These are phyloP conservation scores for Drosophila pseudotakahashii DNA, from an alignment of 2,888 invertebrate genomes.

Conservation along the genomic window DNA sequence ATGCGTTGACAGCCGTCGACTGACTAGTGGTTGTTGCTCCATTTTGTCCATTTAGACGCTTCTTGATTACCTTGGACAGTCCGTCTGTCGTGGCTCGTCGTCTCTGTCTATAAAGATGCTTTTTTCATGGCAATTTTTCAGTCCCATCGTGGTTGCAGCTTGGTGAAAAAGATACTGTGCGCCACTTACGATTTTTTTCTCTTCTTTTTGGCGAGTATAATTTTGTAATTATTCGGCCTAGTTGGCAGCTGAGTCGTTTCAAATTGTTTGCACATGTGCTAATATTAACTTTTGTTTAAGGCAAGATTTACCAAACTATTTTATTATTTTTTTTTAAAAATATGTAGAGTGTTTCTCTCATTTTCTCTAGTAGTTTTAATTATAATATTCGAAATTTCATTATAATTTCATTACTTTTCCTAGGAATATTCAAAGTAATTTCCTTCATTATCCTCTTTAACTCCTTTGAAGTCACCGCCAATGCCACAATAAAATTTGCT, in stretches of 20 bases:
- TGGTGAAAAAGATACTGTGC: constrained; percentile 62
- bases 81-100: constrained; percentile 47
- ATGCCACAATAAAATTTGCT: constrained; percentile 22
- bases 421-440: constrained; percentile 1
- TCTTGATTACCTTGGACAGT: constrained; percentile 71
- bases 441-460: constrained; percentile 8
- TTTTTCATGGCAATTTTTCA: constrained; percentile 48
- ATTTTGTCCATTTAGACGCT: constrained; percentile 77
- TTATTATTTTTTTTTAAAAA: no score
- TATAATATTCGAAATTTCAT: no score
- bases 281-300: constrained; percentile 4
- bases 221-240: constrained; percentile 72
- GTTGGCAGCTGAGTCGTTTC: constrained; percentile 53
- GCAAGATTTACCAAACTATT: no score
- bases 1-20: constrained; percentile 61
- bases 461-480: constrained; percentile 39
- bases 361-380: no score
- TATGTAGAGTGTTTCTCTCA: no score
- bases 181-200: constrained; percentile 29
- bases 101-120: constrained; percentile 60
- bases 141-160: constrained; percentile 59
- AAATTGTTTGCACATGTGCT: constrained; percentile 46
- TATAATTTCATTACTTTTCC: constrained; percentile 1
- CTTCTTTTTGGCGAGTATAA: constrained; percentile 43
- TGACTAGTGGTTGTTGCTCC: constrained; percentile 60